Evolutionary conservation across 1,140 invertebrate species (phyloP).

Genomic region (Brachionus manjavacas): DNA sequence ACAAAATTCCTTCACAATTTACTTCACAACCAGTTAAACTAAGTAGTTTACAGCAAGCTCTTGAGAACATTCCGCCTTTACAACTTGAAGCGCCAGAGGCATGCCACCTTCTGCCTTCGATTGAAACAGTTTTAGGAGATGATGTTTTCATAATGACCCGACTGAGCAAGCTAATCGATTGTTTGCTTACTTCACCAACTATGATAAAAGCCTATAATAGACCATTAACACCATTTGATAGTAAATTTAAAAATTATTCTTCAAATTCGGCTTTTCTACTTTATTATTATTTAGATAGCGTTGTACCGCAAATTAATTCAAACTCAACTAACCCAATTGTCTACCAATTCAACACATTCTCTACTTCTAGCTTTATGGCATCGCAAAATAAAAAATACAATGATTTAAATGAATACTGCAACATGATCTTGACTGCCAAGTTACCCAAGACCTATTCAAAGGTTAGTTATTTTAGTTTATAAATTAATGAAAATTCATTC

Average conservation of each 20-base stretch:
- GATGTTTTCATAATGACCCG: constrained; percentile 56
- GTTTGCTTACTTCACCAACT: constrained; percentile 50
- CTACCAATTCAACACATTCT: not conserved
- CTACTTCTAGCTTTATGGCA: constrained; percentile 48
- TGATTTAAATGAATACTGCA: constrained; percentile 55
- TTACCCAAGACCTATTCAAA: constrained; percentile 50
- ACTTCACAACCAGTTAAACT: constrained; percentile 52
- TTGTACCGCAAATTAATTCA: constrained; percentile 9
- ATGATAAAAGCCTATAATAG: constrained; percentile 52
- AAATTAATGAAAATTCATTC: no score
- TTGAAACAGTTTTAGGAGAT: constrained; percentile 56
- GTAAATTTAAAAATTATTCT: constrained; percentile 44
- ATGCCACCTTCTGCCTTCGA: constrained; percentile 53
- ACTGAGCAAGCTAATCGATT: constrained; percentile 55
- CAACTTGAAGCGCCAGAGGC: constrained; percentile 53
- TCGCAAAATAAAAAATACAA: constrained; percentile 54
- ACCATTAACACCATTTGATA: constrained; percentile 53
- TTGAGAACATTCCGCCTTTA: constrained; percentile 50
- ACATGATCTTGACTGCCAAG: constrained; percentile 49
- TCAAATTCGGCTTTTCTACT: not conserved
- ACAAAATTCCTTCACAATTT: constrained; percentile 52
- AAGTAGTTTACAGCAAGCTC: constrained; percentile 50
- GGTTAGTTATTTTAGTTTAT: not conserved
- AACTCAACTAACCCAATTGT: not conserved
- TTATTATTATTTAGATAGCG: not conserved